These are phyloP conservation scores for Acromyrmex echinatior DNA, from an alignment of 1,140 invertebrate species.

Conservation along the genomic window DNA sequence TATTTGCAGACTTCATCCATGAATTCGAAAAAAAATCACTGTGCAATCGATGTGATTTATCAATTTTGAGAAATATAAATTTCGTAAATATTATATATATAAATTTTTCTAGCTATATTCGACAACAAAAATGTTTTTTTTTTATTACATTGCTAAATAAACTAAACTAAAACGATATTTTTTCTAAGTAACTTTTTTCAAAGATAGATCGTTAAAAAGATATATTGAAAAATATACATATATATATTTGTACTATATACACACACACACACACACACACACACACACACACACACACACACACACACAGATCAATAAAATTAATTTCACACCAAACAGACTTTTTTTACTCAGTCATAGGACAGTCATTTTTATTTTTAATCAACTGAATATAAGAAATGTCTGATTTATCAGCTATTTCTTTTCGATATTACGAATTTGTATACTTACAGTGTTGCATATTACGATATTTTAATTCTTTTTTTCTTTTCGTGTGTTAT, in stretches of 20 bases:
- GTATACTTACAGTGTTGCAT: neutral
- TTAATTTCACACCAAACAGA: neutral
- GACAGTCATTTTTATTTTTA: neutral
- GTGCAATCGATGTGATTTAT: neutral
- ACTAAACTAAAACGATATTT: no score
- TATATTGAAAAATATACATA: no score
- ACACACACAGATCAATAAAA: neutral
- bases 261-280: no score
- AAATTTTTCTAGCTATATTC: neutral
- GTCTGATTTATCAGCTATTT: neutral
- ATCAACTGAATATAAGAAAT: neutral
- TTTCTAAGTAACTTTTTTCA: no score
- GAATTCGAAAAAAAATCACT: constrained; percentile 15
- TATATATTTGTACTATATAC: no score
- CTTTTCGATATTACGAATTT: neutral
- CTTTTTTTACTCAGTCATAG: neutral
- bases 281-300: no score
- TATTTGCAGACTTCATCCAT: neutral
- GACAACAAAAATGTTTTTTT: neutral
- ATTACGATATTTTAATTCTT: neutral
- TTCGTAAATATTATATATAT: neutral
- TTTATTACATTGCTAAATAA: neutral
- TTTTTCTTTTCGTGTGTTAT: constrained; percentile 83
- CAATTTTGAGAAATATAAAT: neutral
- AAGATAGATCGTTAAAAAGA: no score